A percentile compares a stretch with the other conserved stretches of the same genome.
Evolutionary conservation across 2,888 invertebrate species (phyloP).

Genomic region (Archaeoteleia sp.): DNA sequence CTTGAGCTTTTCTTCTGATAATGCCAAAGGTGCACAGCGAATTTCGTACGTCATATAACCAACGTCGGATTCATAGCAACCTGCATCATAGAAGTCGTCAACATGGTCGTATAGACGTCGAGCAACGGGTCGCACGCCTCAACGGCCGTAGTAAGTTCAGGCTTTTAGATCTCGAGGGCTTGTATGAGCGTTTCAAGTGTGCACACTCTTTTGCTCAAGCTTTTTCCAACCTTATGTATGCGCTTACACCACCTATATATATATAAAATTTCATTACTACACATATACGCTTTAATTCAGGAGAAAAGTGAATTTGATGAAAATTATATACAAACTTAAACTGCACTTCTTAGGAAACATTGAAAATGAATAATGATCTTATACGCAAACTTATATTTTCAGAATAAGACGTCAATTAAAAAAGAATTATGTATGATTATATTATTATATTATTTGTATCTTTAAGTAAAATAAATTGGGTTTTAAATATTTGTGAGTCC

Average conservation of each 20-base stretch:
- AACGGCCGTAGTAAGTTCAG: slow-evolving; percentile 11
- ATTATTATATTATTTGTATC: no score
- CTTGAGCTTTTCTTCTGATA: neutral
- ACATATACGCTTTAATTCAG: neutral
- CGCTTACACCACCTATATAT: neutral
- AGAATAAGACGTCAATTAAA: no score
- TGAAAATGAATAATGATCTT: no score
- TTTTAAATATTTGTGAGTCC: neutral
- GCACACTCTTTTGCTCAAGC: neutral
- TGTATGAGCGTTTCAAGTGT: slow-evolving; percentile 2
- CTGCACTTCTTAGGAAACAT: no score
- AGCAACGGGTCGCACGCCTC: slow-evolving; percentile 4
- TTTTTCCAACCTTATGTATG: slow-evolving; percentile 7
- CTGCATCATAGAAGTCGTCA: slow-evolving; percentile 13
- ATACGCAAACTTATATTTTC: no score
- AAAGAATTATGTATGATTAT: no score
- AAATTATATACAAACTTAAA: neutral
- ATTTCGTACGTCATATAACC: slow-evolving; percentile 13
- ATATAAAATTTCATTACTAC: neutral
- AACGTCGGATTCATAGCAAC: slow-evolving; percentile 8
- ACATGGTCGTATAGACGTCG: slow-evolving; percentile 3
- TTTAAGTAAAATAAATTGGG: neutral
- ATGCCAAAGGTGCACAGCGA: neutral
- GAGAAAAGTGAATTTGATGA: neutral
- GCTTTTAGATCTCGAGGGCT: slow-evolving; percentile 7